Evolutionary conservation across 2,797 vertebrate genomes (phyloP), one percentile per base, ranked within the genome.

Genomic region (Cyprinella venusta): DNA sequence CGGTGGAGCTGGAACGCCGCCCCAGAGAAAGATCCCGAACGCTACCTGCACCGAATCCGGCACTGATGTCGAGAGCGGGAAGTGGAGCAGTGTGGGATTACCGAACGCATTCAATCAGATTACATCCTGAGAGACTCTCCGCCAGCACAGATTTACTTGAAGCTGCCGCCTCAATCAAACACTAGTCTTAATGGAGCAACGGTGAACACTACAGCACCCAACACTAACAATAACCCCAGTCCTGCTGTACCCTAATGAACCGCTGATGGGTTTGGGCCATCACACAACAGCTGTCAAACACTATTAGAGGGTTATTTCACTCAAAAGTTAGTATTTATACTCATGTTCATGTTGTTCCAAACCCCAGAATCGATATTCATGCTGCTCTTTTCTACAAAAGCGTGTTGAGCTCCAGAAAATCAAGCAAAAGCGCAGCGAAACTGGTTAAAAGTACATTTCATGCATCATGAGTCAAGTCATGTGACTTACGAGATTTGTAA

Each of bases 41-140:
- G 87, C 52, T 94, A 94, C 88, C 92, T 95, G 76, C 94, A 94
- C 86, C 90, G 87, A 61, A 90, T 94, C 86, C 89, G 92, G 54
- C 90, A 90, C 85, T 88, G 79, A 89, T 4, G 1, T 1, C 6
- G 13, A 3, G 16, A 4, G 13, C 6, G 54, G 50, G 64, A 61
- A 33, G 61, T 63, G 26, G 61, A 68, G 42, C 30, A 10, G 45
- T 16, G 45, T 9, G 61, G 56, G 63, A 80, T 56, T 63, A 72
- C 33, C 15, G 33, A 65, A 40, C 30, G 64, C 42, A 61, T 50
- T 33, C 40, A 79, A 56, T 80, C 72, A 77, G 71, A 71, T 68
- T 59, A 52, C 74, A 61, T 69, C 61, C 36, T 36, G 40, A n/a
- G 50, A 84, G 48, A 26, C 52, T 74, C 16, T 8, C 24, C 18